Evolutionary conservation across 37 sponge, comb jelly and placozoan species (phyloP).

Genomic region (Halisarca cf. caerulea): DNA sequence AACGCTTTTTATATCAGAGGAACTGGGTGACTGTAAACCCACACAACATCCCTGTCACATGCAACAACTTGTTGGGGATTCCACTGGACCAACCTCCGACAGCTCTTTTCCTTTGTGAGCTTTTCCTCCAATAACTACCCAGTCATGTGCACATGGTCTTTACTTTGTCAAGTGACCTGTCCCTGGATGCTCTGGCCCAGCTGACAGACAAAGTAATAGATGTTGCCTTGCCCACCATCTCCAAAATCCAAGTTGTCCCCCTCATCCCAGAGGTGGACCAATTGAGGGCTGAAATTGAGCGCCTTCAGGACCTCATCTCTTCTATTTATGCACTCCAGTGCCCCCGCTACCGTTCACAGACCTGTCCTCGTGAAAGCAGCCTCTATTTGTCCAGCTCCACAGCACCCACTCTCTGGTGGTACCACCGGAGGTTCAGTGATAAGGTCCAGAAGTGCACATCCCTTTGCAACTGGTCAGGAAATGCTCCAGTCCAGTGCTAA

Average conservation of each 20-base stretch:
- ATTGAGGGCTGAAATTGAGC: background rate
- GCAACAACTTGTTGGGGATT: constrained; percentile 36
- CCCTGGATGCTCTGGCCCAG: constrained; percentile 33
- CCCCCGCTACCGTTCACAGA: too few species aligned
- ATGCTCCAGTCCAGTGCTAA: constrained; percentile 41
- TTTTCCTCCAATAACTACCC: constrained; percentile 43
- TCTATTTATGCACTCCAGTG: too few species aligned
- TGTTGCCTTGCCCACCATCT: background rate
- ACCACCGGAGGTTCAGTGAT: too few species aligned
- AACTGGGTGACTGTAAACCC: constrained; percentile 35
- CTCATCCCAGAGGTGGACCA: background rate
- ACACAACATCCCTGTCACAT: constrained; percentile 16
- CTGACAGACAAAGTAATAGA: constrained; percentile 39
- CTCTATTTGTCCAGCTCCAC: too few species aligned
- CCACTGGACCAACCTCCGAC: background rate
- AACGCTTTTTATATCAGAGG: constrained; percentile 11
- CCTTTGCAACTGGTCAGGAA: too few species aligned
- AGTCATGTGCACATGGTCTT: constrained; percentile 37
- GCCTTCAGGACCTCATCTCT: background rate
- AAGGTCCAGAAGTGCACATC: too few species aligned
- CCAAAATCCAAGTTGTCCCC: background rate
- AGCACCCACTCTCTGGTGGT: too few species aligned
- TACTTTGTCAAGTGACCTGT: background rate
- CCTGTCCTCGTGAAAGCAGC: too few species aligned
- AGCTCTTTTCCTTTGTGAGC: constrained; percentile 25